A percentile compares a stretch with the other conserved stretches of the same genome.
Conservation (phyloP, 2,888 invertebrate species). For the Drosophila anomalata region DNA sequence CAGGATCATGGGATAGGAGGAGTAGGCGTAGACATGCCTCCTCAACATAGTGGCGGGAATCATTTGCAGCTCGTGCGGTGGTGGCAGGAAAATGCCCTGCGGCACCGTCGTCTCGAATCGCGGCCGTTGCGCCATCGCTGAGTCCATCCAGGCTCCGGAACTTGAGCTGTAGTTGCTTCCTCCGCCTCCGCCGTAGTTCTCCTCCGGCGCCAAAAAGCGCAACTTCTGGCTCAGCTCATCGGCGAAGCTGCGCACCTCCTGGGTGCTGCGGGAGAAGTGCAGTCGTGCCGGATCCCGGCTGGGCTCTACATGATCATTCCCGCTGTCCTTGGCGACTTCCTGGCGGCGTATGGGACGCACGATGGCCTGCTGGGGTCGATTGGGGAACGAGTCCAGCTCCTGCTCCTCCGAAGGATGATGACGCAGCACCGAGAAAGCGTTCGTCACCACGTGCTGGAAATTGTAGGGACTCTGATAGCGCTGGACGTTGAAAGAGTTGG, state of each 20-base stretch:
- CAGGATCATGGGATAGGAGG: slow-evolving; percentile 86
- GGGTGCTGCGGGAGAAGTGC: slow-evolving; percentile 69
- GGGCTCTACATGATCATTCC: slow-evolving; percentile 41
- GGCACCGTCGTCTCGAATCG: slow-evolving; percentile 93
- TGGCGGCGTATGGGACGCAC: slow-evolving; percentile 85
- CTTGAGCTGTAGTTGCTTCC: slow-evolving; percentile 16
- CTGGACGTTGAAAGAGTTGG: slow-evolving; percentile 52
- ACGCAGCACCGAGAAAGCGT: slow-evolving; percentile 69
- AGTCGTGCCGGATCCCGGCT: slow-evolving; percentile 34
- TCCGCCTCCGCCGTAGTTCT: slow-evolving; percentile 80
- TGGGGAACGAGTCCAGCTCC: slow-evolving; percentile 49
- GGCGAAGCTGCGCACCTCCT: slow-evolving; percentile 85
- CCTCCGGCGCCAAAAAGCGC: slow-evolving; percentile 87
- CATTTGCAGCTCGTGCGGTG: slow-evolving; percentile 86
- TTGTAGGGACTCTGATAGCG: slow-evolving; percentile 64
- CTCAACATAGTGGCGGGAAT: slow-evolving; percentile 72
- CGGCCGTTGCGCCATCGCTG: slow-evolving; percentile 83
- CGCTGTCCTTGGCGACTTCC: slow-evolving; percentile 47
- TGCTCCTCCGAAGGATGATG: slow-evolving; percentile 57
- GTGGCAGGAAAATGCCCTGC: slow-evolving; percentile 90
- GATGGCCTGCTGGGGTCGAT: slow-evolving; percentile 85
- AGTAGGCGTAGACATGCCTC: slow-evolving; percentile 87
- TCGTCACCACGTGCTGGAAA: slow-evolving; percentile 71
- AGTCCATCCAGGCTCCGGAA: slow-evolving; percentile 43
- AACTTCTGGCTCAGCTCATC: slow-evolving; percentile 90